Base-by-base conservation (phyloP, 2,888 invertebrate genomes). In the Epistrophe grossulariae region DNA sequence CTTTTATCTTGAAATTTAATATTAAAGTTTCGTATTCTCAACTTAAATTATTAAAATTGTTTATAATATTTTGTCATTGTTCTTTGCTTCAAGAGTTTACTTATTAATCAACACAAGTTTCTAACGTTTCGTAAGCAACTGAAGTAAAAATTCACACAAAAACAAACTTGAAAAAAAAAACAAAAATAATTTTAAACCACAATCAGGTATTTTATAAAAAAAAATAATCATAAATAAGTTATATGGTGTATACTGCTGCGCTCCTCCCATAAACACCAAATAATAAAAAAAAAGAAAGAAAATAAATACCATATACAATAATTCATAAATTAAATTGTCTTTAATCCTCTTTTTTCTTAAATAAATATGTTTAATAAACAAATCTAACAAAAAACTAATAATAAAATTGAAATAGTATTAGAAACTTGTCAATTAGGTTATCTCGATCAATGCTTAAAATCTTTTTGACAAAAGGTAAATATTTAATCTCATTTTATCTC, bases 341-440 rank as follows among this genome's bases (percentile, higher is more conserved):
- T 24, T 31, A 45, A 64, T 48, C 64, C 28, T 60, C 13, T 48
- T 50, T 64, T 62, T 64, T 76, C 55, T 62, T 68, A 73, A 55
- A 50, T 48, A 55, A 28, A 68, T 57, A 76, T 43, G 40, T 74
- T 74, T 59, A 59, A 68, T 55, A 64, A n/a, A 70, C 6, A 66
- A 74, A 71, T 48, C 52, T 62, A 62, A 50, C 24, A 50, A 64
- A 50, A 64, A 76, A 52, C n/a, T 62, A 59, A 62, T 17, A 40
- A 62, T 59, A n/a, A 57, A 64, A 31, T 64, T 43, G 38, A 66
- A 79, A 64, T 79, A 84, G 68, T 70, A 55, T 60, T 78, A 78
- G 68, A 62, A 85, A 70, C 38, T 70, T 85, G 85, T 85, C 85
- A 85, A 85, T 85, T 85, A 85, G 85, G 64, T 68, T 55, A 60